A percentile compares a stretch with the other conserved stretches of the same genome.
phyloP scores from a whole-genome alignment of 2,113 vertebrate species.

The Sprattus sprattus region DNA sequence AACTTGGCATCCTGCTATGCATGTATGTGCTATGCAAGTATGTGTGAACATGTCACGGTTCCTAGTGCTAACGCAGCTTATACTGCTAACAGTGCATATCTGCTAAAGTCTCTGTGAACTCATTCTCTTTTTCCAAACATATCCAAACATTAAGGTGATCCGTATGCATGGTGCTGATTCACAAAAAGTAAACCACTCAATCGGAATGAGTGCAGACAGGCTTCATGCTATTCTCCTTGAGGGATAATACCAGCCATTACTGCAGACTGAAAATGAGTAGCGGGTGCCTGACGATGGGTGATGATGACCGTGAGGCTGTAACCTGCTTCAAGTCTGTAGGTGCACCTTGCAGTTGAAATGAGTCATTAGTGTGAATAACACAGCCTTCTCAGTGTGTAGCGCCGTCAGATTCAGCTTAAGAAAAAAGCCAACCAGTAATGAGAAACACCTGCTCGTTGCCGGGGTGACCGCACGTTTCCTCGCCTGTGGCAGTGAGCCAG shows the following conservation, averaged over 20 bases:
- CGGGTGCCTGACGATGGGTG: neutral
- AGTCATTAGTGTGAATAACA: neutral
- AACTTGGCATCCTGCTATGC: neutral
- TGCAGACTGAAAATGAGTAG: neutral
- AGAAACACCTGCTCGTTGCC: neutral
- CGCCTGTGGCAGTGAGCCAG: neutral
- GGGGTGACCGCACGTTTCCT: neutral
- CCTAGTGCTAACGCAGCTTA: neutral
- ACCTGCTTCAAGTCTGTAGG: neutral
- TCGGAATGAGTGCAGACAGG: neutral
- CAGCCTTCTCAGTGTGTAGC: neutral
- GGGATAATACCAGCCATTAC: neutral
- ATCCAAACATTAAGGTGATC: neutral
- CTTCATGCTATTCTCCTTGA: neutral
- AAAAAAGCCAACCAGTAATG: neutral
- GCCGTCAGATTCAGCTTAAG: neutral
- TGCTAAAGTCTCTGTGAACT: neutral
- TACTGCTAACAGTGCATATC: too few species aligned
- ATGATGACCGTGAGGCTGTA: neutral
- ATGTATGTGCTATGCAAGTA: neutral
- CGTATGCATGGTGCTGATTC: neutral
- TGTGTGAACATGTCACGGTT: neutral
- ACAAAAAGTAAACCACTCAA: neutral
- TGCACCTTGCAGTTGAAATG: neutral
- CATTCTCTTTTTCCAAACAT: too few species aligned